These are phyloP conservation scores for Brachionus asplanchnoidis DNA, from an alignment of 1,140 invertebrate species.

Conservation along the genomic window DNA sequence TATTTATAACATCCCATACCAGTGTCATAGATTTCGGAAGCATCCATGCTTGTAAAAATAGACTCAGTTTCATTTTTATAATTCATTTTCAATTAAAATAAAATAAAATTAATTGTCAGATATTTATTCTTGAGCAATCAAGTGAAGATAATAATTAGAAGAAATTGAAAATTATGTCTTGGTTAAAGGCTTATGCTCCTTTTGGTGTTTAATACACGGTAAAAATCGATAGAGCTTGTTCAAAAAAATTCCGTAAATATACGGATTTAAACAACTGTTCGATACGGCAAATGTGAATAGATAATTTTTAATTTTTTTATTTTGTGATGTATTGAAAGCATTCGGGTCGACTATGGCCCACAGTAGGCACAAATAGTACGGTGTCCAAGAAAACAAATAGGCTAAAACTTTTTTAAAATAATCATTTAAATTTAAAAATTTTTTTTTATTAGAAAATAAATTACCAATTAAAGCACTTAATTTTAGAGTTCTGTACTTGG, in stretches of 20 bases:
- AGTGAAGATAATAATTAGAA: not conserved
- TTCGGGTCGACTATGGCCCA: slow-evolving; percentile 29
- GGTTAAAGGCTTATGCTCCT: not conserved
- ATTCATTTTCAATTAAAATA: too few species aligned
- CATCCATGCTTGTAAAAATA: too few species aligned
- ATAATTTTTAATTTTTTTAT: slow-evolving; percentile 30
- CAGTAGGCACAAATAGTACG: slow-evolving; percentile 29
- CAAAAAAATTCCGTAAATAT: slow-evolving; percentile 34
- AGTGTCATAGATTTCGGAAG: too few species aligned
- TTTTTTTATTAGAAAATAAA: not conserved
- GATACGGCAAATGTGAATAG: slow-evolving; percentile 35
- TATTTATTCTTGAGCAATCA: not conserved
- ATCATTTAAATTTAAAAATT: not conserved
- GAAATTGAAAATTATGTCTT: not conserved
- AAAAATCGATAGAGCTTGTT: slow-evolving; percentile 16
- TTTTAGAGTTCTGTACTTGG: slow-evolving; percentile 35
- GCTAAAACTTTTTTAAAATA: not conserved
- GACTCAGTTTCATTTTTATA: too few species aligned
- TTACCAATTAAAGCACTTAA: slow-evolving; percentile 32
- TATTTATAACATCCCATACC: too few species aligned
- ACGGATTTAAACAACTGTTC: slow-evolving; percentile 40
- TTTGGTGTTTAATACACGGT: not conserved
- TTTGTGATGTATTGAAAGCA: not conserved
- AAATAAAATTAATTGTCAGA: not conserved
- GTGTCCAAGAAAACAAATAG: slow-evolving; percentile 39